Evolutionary conservation across 2,113 vertebrate species (phyloP), one percentile per base, ranked within the genome.

Genomic region (Scomber scombrus): DNA sequence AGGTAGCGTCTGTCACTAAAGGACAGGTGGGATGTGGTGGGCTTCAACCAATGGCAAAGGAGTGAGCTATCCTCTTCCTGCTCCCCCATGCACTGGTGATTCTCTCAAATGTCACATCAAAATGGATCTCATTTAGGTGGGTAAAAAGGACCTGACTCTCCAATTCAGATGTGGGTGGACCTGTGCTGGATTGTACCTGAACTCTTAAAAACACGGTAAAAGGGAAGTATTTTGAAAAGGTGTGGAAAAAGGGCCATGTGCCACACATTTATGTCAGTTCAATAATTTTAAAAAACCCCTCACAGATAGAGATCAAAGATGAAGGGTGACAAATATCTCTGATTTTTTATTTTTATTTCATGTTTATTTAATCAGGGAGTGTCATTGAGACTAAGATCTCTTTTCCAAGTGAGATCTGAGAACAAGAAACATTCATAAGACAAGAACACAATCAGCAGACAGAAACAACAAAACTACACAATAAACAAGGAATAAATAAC

Each of bases 21-120:
- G 90, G 89, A 90, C 85, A 82, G 91, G 90, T 91, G 83, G 84
- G 82, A 70, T 66, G 82, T 80, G 81, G 71, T 80, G 62, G 54
- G 67, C 80, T 86, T 71, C 47, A 50, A 55, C 87, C 88, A 90
- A 92, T 91, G n/a, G 75, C 62, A 50, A 56, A 40, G 34, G 71
- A 87, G 85, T 9, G 49, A 74, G 75, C 83, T 89, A 91, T 87
- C 92, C 90, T 89, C 89, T 76, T 73, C 66, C 16, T 80, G 86
- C 83, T 84, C 75, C 84, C 65, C 84, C 66, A 70, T 84, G 84
- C 82, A 71, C 88, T 81, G 85, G 92, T 91, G 92, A 91, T 93
- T 92, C 92, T 88, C 91, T 92, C 89, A 94, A 94, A 94, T 94
- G 93, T 94, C 93, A 94, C 89, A 93, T 94, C 91, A 90, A 91